Evolutionary conservation across 1,140 invertebrate species (phyloP), one percentile per base, ranked within the genome.

Genomic region (Drosophila seguyi): DNA sequence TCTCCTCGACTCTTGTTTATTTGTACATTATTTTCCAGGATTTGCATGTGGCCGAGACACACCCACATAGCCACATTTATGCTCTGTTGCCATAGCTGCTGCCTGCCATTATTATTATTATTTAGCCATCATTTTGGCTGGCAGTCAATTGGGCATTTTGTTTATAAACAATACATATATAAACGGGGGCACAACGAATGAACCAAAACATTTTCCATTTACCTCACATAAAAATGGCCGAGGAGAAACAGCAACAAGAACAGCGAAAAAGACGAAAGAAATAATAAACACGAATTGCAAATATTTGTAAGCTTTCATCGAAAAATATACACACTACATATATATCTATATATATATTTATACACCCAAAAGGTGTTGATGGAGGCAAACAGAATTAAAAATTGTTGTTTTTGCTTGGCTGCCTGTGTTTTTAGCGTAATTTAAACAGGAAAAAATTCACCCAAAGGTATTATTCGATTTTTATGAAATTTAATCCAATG

Each of bases 291-390:
- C 74, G 74, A 76, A 77, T 65, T 59, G 74, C 84, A 83, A 88
- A 88, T 87, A 87, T 87, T 86, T 83, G 65, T 82, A 73, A 81
- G 79, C 79, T 82, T 81, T 81, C 80, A 74, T 72, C 53, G 65
- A 36, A 22, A 48, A 63, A 67, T 27, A 55, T 55, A 55, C 52
- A 38, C 20, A 22, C 50, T 53, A 36, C 16, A 27, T 16, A 11
- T 20, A 29, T 38, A 29, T 31, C 16, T 14, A 4, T 4, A 22
- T n/a, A 2, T 3, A 25, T 25, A 10, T 18, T 25, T 38, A 29
- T 27, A 22, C 14, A 4, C 2, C 14, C 10, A 20, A 29, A 34
- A 34, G 42, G 57, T 72, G 68, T 72, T 72, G 66, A 72, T 47
- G 36, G 38, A 36, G 20, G 47, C 38, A 74, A 65, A 48, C 59